Evolutionary conservation across 2,113 vertebrate genomes (phyloP).

Genomic region (Prunella himalayana): DNA sequence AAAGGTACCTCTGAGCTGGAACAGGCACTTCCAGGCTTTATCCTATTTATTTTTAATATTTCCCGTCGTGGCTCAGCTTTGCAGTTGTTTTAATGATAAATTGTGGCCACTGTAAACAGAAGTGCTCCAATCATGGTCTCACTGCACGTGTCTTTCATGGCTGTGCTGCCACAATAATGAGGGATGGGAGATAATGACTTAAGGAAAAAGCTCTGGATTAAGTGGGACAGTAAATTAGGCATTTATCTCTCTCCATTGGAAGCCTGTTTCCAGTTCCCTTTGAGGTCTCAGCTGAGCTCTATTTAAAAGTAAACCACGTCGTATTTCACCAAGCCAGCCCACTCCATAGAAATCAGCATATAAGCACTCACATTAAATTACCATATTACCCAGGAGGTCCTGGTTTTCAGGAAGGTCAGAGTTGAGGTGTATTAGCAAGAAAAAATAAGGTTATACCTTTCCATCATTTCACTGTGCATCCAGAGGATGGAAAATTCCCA

Average conservation of each 20-base stretch:
- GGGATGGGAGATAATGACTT: slow-evolving; percentile 64
- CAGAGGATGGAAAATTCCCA: slow-evolving; percentile 2
- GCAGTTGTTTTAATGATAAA: slow-evolving; percentile 39
- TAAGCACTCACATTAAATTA: slow-evolving; percentile 56
- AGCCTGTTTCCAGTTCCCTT: slow-evolving; percentile 48
- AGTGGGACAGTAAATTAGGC: slow-evolving; percentile 70
- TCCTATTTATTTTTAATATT: slow-evolving; percentile 34
- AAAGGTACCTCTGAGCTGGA: neutral
- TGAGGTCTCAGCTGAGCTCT: slow-evolving; percentile 54
- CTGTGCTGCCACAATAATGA: slow-evolving; percentile 59
- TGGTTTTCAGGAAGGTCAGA: slow-evolving; percentile 59
- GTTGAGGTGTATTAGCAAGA: slow-evolving; percentile 55
- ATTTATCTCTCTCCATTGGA: slow-evolving; percentile 70
- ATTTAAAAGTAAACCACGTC: slow-evolving; percentile 64
- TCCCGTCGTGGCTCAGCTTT: neutral
- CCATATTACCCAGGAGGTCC: slow-evolving; percentile 59
- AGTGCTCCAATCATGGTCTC: slow-evolving; percentile 61
- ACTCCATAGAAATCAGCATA: slow-evolving; percentile 46
- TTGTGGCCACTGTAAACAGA: slow-evolving; percentile 66
- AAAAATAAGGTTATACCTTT: slow-evolving; percentile 30
- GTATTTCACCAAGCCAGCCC: slow-evolving; percentile 58
- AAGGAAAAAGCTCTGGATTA: slow-evolving; percentile 64
- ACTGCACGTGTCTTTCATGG: slow-evolving; percentile 52
- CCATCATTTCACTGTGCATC: neutral
- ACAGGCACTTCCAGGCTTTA: neutral